Evolutionary conservation across 2,113 vertebrate genomes (phyloP), one percentile per base, ranked within the genome.

Genomic region (Cinclus mexicanus): DNA sequence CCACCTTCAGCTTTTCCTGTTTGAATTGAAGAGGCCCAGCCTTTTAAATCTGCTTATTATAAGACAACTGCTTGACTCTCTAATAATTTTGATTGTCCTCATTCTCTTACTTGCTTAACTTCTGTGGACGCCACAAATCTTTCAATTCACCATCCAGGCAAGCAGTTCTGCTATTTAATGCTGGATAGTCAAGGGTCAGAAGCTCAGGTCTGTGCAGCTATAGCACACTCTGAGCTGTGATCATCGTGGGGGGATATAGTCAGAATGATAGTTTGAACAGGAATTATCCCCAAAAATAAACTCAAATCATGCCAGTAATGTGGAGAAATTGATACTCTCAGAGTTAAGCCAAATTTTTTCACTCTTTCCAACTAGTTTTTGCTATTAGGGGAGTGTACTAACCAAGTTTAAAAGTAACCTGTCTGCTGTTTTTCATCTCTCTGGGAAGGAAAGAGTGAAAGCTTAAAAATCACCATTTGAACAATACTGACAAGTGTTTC

Each of bases 1-100:
- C 71, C 93, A 90, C 95, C 91, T 97, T 96, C 60, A 89, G 56
- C 68, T 74, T 93, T 95, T 94, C 92, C 94, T 92, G 89, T 89
- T 94, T 50, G 42, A 94, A 49, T n/a, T 84, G 93, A 91, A 81
- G 89, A 89, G 76, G 79, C 68, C 52, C 59, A 92, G 2, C 39
- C 75, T 86, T 93, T 92, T 90, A 35, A 76, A 14, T 90, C 50
- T 69, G 46, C 9, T 83, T 83, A 83, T 74, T 41, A 4, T 63
- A 46, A 63, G 88, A 86, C 42, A 83, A 3, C 26, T 47, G 19
- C 55, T 81, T 92, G 79, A 80, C 50, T 55, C 33, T 89, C 81
- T 81, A 70, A 37, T 63, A 13, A 53, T 92, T 90, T 71, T 64
- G 46, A 64, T 88, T 69, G 39, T 59, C 29, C 18, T 65, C 37